Conservation (phyloP, 2,888 invertebrate genomes). For the Apodemia mormo region DNA sequence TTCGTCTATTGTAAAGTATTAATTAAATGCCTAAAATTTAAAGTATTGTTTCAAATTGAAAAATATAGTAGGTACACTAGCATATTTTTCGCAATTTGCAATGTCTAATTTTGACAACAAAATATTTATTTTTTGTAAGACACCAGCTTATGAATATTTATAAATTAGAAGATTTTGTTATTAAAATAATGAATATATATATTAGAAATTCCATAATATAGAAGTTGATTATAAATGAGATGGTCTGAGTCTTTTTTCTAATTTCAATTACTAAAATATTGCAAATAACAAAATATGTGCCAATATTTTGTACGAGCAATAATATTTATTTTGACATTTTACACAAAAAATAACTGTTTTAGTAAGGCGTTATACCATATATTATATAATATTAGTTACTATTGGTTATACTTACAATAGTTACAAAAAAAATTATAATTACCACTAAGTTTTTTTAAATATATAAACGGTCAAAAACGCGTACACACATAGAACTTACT, state of each 20-base stretch:
- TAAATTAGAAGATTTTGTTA: not conserved
- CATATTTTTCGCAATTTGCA: conserved; percentile 19
- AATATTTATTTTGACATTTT: not conserved
- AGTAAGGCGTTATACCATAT: not conserved
- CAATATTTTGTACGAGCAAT: not conserved
- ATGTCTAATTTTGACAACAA: conserved; percentile 18
- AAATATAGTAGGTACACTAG: not conserved
- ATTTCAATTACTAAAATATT: not conserved
- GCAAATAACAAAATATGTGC: not conserved
- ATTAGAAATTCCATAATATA: not conserved
- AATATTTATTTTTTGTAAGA: conserved; percentile 25
- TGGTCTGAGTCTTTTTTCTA: not conserved
- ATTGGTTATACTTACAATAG: not conserved
- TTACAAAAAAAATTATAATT: not conserved
- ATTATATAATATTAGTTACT: too few relatives aligned
- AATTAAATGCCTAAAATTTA: conserved; percentile 16
- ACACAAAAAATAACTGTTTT: not conserved
- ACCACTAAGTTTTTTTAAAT: not conserved
- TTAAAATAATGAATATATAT: not conserved
- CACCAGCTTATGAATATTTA: conserved; percentile 28
- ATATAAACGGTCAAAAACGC: too few relatives aligned
- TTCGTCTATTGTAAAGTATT: conserved; percentile 17
- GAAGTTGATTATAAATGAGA: not conserved
- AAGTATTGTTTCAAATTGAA: not conserved
- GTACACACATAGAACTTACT: too few relatives aligned